Evolutionary conservation across 2,888 invertebrate species (phyloP), one percentile per base, ranked within the genome.

Genomic region (Dyspetes luteomarginatus): DNA sequence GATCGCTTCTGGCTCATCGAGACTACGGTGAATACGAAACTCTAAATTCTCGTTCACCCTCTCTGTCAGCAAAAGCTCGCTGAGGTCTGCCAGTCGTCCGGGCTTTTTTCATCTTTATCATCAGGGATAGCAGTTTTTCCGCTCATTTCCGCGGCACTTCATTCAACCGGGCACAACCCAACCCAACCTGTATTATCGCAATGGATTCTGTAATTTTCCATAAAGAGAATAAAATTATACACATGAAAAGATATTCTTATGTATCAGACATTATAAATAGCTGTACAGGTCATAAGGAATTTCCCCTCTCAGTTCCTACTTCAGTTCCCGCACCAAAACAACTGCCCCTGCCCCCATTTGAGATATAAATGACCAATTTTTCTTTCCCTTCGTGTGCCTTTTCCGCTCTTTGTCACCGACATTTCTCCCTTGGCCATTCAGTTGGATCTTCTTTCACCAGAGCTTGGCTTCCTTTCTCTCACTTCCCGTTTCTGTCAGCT

Each of bases 1-100:
- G 75, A 75, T 80, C 52, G 64, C 52, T 43, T 9, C 52, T 67
- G 56, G 64, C 36, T 60, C 45, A 50, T 22, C 62, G 60, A n/a
- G 22, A 69, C 55, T 4, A 69, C 48, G 15, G 41, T 17, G 67
- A 74, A 79, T 67, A 67, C 26, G 30, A 48, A 65, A 12, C 58
- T 22, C 28, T 50, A 7, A 7, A 3, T 17, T 9, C n/a, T 56
- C 22, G 9, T 30, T 7, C 24, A 4, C 15, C 4, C 28, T 15
- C 22, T 17, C 15, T 17, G 12, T 60, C 36, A 2, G 12, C 26
- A 24, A 48, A 28, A 7, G n/a, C 24, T 17, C 24, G 2, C 4
- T 30, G 24, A 52, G 36, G n/a, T 45, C 45, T 56, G n/a, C 30
- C 45, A 12, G 30, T 60, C 19, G 43, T 62, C 56, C 9, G 30